These are phyloP conservation scores for Achroia grisella DNA, from an alignment of 1,140 invertebrate species.

Conservation along the genomic window DNA sequence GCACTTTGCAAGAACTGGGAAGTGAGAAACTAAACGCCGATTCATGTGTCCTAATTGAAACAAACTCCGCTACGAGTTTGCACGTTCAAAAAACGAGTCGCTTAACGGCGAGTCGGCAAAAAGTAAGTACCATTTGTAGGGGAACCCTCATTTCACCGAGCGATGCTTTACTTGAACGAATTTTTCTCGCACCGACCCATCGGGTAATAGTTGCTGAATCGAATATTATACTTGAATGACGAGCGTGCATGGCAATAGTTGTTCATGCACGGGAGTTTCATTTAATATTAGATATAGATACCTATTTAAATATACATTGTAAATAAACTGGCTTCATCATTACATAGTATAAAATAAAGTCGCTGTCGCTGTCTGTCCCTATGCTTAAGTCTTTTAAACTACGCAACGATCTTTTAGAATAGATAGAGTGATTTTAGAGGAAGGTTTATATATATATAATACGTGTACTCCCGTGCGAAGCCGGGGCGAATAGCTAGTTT, in stretches of 20 bases:
- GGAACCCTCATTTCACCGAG: conserved; percentile 21
- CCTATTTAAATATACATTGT: too few species aligned
- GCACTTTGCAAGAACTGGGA: conserved; percentile 16
- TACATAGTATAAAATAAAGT: too few species aligned
- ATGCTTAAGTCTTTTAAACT: too few species aligned
- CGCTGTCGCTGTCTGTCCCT: too few species aligned
- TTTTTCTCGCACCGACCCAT: conserved; percentile 28
- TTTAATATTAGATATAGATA: too few species aligned
- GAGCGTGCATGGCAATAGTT: too few species aligned
- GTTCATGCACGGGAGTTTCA: too few species aligned
- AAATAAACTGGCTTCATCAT: conserved; percentile 22
- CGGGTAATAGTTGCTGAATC: conserved; percentile 44
- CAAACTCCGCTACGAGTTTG: conserved; percentile 16
- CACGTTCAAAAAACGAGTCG: too few species aligned
- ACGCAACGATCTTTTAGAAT: conserved; percentile 1
- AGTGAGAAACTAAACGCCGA: conserved; percentile 20
- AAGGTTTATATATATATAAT: neutral
- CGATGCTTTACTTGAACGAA: conserved; percentile 44
- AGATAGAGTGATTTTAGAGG: too few species aligned
- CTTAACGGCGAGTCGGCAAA: conserved; percentile 19
- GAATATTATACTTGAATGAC: conserved; percentile 37
- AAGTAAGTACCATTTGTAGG: conserved; percentile 10
- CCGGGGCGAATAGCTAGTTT: too few species aligned
- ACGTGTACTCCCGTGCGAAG: too few species aligned
- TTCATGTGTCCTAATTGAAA: conserved; percentile 33